Percentiles rank a stretch among this genome's conserved stretches.
Conservation (phyloP, 2,888 invertebrate genomes). For the Scaptomyza caliginosa region DNA sequence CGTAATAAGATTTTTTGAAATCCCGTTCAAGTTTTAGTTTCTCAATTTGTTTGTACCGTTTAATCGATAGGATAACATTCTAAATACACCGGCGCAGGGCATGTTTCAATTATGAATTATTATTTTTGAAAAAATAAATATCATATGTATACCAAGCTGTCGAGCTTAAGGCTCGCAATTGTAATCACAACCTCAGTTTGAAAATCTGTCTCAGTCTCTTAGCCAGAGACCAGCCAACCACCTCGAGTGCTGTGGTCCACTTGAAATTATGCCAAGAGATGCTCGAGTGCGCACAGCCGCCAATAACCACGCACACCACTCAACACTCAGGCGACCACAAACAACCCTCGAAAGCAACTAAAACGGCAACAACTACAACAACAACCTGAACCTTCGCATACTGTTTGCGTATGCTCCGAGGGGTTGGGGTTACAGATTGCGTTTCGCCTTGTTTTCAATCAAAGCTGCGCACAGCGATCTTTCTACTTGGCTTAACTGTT, state of each 20-base stretch:
- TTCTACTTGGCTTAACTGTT: constrained; percentile 69
- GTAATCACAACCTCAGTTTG: constrained; percentile 1
- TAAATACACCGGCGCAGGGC: too few relatives aligned
- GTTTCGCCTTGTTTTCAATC: constrained; percentile 57
- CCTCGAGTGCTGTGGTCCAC: constrained; percentile 74
- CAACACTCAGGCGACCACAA: constrained; percentile 61
- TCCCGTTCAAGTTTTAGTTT: too few relatives aligned
- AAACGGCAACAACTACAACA: constrained; percentile 13
- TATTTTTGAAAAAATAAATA: constrained; percentile 1
- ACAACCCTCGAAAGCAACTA: constrained; percentile 66
- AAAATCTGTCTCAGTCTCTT: constrained; percentile 5
- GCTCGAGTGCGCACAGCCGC: constrained; percentile 77
- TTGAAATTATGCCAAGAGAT: constrained; percentile 76
- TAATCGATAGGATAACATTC: too few relatives aligned
- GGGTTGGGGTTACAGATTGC: constrained; percentile 43
- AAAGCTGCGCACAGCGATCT: constrained; percentile 65
- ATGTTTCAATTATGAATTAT: neutral
- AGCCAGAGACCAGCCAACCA: constrained; percentile 32
- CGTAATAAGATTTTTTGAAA: neutral
- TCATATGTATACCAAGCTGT: constrained; percentile 40
- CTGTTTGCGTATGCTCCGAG: neutral
- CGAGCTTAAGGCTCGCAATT: constrained; percentile 5
- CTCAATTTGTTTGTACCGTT: too few relatives aligned
- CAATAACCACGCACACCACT: constrained; percentile 74
- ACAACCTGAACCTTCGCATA: constrained; percentile 41